phyloP scores from a whole-genome alignment of 2,113 vertebrate species.

The human region DNA sequence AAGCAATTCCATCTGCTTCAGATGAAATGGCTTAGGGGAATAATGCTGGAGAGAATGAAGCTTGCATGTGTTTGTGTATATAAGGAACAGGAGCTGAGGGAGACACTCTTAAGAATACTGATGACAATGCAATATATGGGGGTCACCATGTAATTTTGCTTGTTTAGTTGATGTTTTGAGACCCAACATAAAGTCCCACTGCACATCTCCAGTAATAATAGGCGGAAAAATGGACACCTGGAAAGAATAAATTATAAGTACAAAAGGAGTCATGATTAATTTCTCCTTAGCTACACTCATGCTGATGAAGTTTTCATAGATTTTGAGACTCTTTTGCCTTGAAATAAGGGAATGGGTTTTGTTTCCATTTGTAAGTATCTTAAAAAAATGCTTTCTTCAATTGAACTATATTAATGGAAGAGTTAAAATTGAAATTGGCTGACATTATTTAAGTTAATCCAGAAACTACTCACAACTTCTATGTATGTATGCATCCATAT shows the following conservation, averaged over 20 bases:
- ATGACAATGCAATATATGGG: too few species aligned
- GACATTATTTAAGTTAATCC: neutral
- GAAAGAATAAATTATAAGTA: neutral
- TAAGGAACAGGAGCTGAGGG: neutral
- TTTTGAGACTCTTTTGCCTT: neutral
- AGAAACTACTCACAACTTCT: neutral
- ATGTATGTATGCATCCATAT: too few species aligned
- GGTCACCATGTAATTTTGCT: neutral
- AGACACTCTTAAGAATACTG: neutral
- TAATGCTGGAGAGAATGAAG: neutral
- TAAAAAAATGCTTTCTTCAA: neutral
- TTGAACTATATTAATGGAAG: neutral
- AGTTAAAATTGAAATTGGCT: neutral
- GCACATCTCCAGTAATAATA: neutral
- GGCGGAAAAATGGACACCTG: neutral
- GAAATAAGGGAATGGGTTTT: neutral
- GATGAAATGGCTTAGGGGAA: neutral
- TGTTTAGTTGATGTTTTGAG: neutral
- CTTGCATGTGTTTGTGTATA: accelerated
- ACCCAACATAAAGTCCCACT: neutral
- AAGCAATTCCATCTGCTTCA: neutral
- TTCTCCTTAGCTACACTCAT: neutral
- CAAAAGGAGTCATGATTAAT: neutral
- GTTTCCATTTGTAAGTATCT: neutral
- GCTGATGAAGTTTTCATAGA: neutral